Percentiles rank a stretch among this genome's conserved stretches.
Conservation (phyloP, 92 coral and sea anemone species). For the Montipora capitata region DNA sequence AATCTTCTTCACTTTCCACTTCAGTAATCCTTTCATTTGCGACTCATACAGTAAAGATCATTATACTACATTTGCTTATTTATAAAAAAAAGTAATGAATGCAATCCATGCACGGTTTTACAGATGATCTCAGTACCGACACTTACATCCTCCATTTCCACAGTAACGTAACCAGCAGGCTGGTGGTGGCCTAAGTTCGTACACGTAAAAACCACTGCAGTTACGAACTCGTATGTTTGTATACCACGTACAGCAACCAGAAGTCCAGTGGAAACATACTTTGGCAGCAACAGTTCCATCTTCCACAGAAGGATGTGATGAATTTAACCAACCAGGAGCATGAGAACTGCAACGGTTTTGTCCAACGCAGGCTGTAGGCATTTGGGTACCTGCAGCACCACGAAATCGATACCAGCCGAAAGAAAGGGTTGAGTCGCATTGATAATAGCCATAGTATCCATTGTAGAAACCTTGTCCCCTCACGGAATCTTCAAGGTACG, state of each 20-base stretch:
- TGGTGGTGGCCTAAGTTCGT: conserved; percentile 41
- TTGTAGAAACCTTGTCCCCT: conserved; percentile 5
- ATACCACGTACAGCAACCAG: conserved; percentile 17
- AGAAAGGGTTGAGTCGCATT: conserved; percentile 27
- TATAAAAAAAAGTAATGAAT: too few species aligned
- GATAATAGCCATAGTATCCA: conserved; percentile 14
- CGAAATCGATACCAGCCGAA: conserved; percentile 72
- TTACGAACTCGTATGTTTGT: conserved; percentile 55
- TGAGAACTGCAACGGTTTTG: conserved; percentile 50
- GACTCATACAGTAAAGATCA: too few species aligned
- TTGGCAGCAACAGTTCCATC: conserved; percentile 54
- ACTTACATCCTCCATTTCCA: conserved; percentile 43
- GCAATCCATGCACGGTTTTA: too few species aligned
- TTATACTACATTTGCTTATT: too few species aligned
- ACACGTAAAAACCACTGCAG: conserved; percentile 77
- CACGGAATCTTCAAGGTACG: conserved; percentile 3
- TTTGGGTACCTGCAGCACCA: conserved; percentile 69
- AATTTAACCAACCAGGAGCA: conserved; percentile 72
- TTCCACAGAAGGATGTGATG: conserved; percentile 45
- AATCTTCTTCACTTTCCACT: too few species aligned
- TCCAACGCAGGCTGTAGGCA: conserved; percentile 44
- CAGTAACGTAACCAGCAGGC: conserved; percentile 30
- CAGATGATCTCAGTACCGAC: background rate
- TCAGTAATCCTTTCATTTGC: too few species aligned
- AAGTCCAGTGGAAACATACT: conserved; percentile 43